These are phyloP conservation scores for Pelagia noctiluca DNA, from an alignment of 30 jellyfish, hydroid and myxozoan species.

Conservation along the genomic window DNA sequence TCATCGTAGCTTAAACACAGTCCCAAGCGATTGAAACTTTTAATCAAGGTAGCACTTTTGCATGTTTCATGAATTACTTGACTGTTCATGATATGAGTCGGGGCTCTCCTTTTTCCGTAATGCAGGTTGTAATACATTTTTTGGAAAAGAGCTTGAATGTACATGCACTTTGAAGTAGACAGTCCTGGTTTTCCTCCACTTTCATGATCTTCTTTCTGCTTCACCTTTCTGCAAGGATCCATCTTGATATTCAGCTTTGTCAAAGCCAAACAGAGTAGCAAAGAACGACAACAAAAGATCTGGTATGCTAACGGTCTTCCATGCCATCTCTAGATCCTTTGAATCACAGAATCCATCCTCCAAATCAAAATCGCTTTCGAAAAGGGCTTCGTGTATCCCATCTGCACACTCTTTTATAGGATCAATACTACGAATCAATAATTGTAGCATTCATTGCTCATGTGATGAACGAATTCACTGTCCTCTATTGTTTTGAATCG, in stretches of 20 bases:
- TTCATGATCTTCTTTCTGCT: background rate
- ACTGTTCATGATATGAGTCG: background rate
- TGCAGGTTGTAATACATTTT: background rate
- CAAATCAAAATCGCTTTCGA: constrained; percentile 3
- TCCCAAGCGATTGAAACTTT: constrained; percentile 14
- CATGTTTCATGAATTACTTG: background rate
- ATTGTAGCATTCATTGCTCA: background rate
- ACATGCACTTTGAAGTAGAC: background rate
- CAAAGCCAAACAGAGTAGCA: background rate
- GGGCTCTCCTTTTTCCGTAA: background rate
- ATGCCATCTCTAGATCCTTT: constrained; percentile 21
- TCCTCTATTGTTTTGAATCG: constrained; percentile 3
- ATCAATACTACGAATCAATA: background rate
- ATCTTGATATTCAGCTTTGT: constrained; percentile 1
- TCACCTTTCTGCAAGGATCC: constrained; percentile 4
- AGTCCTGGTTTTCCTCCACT: too few species aligned
- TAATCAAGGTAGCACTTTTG: constrained; percentile 12
- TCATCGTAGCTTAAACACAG: constrained; percentile 25
- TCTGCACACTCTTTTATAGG: constrained; percentile 16
- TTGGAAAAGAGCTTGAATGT: background rate
- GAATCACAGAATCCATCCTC: constrained; percentile 13
- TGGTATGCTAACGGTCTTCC: background rate
- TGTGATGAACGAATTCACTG: background rate
- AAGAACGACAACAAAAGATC: constrained; percentile 9
- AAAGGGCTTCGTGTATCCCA: background rate